Base-by-base conservation (phyloP, 2,888 invertebrate species). In the Apodemia zela region DNA sequence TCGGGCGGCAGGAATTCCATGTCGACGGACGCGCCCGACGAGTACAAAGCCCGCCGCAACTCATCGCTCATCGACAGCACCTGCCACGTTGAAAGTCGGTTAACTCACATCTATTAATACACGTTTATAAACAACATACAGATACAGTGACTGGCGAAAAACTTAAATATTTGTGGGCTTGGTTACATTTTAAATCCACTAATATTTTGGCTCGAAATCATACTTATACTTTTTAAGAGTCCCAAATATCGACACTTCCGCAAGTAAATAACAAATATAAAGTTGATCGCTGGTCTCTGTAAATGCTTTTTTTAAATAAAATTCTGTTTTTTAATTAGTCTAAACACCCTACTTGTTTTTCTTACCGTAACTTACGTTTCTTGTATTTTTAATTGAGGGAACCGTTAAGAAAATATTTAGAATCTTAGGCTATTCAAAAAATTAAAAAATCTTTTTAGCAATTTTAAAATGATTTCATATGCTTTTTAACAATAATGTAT, bases 1-100 rank as follows among this genome's bases (percentile, higher is more conserved):
- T 98, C 98, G 15, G 98, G 98, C 71, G 98, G 94, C 70, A 96
- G 95, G 73, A 97, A 93, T 80, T 98, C 97, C 86, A 96, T 93
- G 88, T 97, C 97, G 78, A 97, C 93, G 72, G 97, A 96, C 74
- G 94, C 94, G 75, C 95, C 95, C 75, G 94, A 94, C 72, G 94
- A 95, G 72, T 96, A 95, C 64, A 96, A 93, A 67, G 97, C 96
- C 82, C 96, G 94, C 69, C 97, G 95, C 79, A 97, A 93, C 92
- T 97, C 97, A 93, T 97, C 97, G 93, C 96, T 97, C 96, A 97
- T 97, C 86, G 97, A 97, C 94, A 97, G 93, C 83, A 97, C 96
- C 97, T 97, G 90, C 59, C 25, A 61, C 47, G 77, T 60, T 45
- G n/a, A 62, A 57, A 61, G 49, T 45, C 57, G 63, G 60, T 47